A percentile compares a stretch with the other conserved stretches of the same genome.
These are phyloP conservation scores for Eupithecia abbreviata DNA, from an alignment of 2,888 invertebrate genomes.

Conservation along the genomic window DNA sequence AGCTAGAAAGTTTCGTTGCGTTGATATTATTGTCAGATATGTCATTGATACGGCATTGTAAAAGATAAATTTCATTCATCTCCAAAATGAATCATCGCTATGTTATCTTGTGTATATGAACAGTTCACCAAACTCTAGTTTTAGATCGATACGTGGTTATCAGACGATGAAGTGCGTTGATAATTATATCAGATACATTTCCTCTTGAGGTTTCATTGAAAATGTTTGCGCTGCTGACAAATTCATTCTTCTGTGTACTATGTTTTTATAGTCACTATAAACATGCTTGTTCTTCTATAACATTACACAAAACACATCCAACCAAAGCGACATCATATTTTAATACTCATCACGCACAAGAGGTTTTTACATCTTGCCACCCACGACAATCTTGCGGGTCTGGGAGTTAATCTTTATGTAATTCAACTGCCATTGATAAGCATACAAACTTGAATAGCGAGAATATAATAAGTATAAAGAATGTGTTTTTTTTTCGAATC, in stretches of 20 bases:
- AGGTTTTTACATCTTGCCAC: not conserved
- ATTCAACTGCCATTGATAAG: not conserved
- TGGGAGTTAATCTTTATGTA: not conserved
- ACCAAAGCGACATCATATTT: not conserved
- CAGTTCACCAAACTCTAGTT: not conserved
- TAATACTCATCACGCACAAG: not conserved
- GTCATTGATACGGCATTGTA: not conserved
- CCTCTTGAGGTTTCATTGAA: not conserved
- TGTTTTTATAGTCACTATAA: not conserved
- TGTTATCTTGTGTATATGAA: not conserved
- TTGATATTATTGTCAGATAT: not conserved
- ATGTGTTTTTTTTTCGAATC: too few species aligned
- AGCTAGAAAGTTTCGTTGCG: not conserved
- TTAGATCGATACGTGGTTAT: slow-evolving; percentile 3
- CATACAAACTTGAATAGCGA: not conserved
- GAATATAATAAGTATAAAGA: not conserved
- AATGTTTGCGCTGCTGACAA: not conserved
- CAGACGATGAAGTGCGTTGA: slow-evolving; percentile 3
- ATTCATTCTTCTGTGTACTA: not conserved
- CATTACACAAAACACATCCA: not conserved
- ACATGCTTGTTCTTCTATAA: not conserved
- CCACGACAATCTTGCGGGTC: not conserved
- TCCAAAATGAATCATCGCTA: slow-evolving; percentile 1
- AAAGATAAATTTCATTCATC: not conserved
- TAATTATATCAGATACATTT: slow-evolving; percentile 1